Percentiles rank a stretch among this genome's conserved stretches.
Evolutionary conservation across 2,113 vertebrate species (phyloP).

Genomic region (Peromyscus californicus): DNA sequence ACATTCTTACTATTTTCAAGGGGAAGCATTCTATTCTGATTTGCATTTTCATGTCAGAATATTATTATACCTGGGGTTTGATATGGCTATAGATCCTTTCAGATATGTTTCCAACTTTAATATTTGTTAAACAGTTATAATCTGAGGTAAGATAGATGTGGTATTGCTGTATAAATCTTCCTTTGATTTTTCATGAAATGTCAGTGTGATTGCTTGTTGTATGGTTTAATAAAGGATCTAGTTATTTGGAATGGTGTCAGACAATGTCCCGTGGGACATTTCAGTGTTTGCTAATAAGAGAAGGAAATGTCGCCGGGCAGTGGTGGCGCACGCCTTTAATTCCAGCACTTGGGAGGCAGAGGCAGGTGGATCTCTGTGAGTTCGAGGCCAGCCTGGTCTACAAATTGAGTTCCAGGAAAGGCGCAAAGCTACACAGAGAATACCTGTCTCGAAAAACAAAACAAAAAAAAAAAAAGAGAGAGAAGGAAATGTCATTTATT

Average conservation of each 20-base stretch:
- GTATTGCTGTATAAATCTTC: not conserved
- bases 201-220: not conserved
- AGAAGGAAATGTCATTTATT: not conserved
- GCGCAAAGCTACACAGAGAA: too few relatives aligned
- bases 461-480: too few relatives aligned
- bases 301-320: constrained; percentile 36
- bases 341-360: too few relatives aligned
- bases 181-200: not conserved
- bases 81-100: constrained; percentile 28
- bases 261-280: not conserved
- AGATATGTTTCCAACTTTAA: constrained; percentile 11
- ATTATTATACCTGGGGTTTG: constrained; percentile 43
- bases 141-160: not conserved
- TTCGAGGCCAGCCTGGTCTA: too few relatives aligned
- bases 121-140: constrained; percentile 2
- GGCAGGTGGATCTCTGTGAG: too few relatives aligned
- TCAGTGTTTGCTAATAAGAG: constrained; percentile 19
- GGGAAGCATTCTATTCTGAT: constrained; percentile 17
- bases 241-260: constrained; percentile 28
- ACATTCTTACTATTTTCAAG: constrained; percentile 7
- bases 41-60: constrained; percentile 34
- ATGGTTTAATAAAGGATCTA: constrained; percentile 50
- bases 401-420: too few relatives aligned
- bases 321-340: too few relatives aligned
- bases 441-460: too few relatives aligned